Percentiles rank a stretch among this genome's conserved stretches.
Conservation (phyloP, 2,113 vertebrate species). For the Sinocyclocheilus anophthalmus region DNA sequence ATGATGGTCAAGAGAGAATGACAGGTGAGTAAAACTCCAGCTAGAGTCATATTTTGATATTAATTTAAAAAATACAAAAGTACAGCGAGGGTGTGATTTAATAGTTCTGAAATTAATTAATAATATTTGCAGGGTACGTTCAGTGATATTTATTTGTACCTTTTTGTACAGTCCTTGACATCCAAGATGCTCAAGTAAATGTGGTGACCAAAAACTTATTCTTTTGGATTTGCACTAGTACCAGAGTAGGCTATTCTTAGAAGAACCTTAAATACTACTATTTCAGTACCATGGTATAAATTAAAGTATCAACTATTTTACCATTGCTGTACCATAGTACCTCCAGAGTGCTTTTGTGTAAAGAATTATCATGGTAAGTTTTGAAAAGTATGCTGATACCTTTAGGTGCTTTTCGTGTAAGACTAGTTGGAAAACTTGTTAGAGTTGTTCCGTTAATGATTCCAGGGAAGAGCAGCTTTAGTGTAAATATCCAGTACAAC, state of each 20-base stretch:
- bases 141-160: neutral
- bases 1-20: neutral
- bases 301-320: neutral
- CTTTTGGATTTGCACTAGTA: neutral
- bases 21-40: slow-evolving; percentile 10
- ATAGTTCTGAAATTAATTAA: neutral
- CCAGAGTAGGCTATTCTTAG: neutral
- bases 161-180: neutral
- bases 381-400: neutral
- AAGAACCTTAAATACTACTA: neutral
- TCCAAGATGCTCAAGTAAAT: neutral
- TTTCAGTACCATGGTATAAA: neutral
- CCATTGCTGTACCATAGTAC: neutral
- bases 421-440: neutral
- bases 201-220: neutral
- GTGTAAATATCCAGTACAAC: neutral
- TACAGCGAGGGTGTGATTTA: neutral
- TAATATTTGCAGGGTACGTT: neutral
- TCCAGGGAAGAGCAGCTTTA: neutral
- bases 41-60: neutral
- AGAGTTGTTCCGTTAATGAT: neutral
- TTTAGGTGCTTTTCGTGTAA: neutral
- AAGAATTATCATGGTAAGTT: neutral
- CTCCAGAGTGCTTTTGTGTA: neutral
- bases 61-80: neutral